Conservation (phyloP, 2,797 vertebrate species). For the Threskiornis aethiopicus region DNA sequence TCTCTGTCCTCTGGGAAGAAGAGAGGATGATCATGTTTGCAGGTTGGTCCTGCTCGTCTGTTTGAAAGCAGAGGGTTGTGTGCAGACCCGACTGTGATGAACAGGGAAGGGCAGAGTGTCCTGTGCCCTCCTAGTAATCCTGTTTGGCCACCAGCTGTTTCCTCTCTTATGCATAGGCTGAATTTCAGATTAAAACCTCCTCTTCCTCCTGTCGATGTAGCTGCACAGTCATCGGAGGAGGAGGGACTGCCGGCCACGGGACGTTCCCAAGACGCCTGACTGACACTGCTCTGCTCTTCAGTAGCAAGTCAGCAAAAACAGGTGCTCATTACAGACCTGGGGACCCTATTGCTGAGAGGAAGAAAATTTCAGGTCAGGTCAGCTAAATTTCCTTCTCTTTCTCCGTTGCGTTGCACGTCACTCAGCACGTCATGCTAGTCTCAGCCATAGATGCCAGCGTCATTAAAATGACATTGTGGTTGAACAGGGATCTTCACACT, state of each 20-base stretch:
- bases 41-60: not conserved
- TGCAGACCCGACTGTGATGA: not conserved
- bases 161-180: not conserved
- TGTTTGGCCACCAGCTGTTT: not conserved
- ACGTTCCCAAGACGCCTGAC: not conserved
- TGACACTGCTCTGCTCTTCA: not conserved
- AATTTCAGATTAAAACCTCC: not conserved
- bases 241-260: not conserved
- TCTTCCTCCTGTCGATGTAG: not conserved
- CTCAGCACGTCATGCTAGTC: rapidly evolving
- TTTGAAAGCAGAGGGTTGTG: not conserved
- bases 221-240: not conserved
- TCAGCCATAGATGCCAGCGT: rapidly evolving
- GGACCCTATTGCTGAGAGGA: not conserved
- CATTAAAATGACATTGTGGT: not conserved
- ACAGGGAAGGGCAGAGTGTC: not conserved
- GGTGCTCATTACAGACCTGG: not conserved
- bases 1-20: not conserved
- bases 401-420: rapidly evolving
- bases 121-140: not conserved
- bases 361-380: not conserved
- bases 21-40: not conserved
- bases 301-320: not conserved
- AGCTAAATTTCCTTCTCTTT: not conserved
- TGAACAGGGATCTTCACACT: not conserved